Conservation (phyloP, 1,140 invertebrate genomes). For the Aleiodes sp. region DNA sequence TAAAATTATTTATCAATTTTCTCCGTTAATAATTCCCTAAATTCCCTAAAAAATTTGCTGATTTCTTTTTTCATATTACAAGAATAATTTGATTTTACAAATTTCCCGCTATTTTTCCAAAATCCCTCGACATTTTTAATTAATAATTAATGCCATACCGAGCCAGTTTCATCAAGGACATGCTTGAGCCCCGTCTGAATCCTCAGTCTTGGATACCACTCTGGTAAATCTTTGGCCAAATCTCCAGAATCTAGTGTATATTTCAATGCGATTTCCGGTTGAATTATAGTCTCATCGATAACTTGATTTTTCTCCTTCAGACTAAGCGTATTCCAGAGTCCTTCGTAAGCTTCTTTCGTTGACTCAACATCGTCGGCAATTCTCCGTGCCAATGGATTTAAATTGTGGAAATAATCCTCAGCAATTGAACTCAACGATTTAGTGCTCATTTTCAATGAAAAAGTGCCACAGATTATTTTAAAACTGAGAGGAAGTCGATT, state of each 20-base stretch:
- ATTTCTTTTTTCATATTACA: too few relatives aligned
- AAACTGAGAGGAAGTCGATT: too few relatives aligned
- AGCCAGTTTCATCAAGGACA: constrained; percentile 67
- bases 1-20: too few relatives aligned
- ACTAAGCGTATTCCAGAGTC: constrained; percentile 74
- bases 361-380: constrained; percentile 76
- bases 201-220: constrained; percentile 64
- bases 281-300: constrained; percentile 79
- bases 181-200: constrained; percentile 68
- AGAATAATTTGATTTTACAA: too few relatives aligned
- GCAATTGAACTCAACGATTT: constrained; percentile 60
- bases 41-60: too few relatives aligned
- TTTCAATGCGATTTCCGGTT: constrained; percentile 75
- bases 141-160: constrained; percentile 41
- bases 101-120: too few relatives aligned
- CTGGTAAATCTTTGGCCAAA: constrained; percentile 52
- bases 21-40: too few relatives aligned
- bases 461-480: background rate
- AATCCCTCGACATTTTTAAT: background rate
- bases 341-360: constrained; percentile 75
- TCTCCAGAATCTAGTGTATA: constrained; percentile 68
- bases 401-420: constrained; percentile 75
- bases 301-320: constrained; percentile 77
- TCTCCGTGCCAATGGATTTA: constrained; percentile 75
- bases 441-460: constrained; percentile 42